These are phyloP conservation scores for Lasioglossum pauxillum DNA, from an alignment of 2,888 invertebrate species.

Conservation along the genomic window DNA sequence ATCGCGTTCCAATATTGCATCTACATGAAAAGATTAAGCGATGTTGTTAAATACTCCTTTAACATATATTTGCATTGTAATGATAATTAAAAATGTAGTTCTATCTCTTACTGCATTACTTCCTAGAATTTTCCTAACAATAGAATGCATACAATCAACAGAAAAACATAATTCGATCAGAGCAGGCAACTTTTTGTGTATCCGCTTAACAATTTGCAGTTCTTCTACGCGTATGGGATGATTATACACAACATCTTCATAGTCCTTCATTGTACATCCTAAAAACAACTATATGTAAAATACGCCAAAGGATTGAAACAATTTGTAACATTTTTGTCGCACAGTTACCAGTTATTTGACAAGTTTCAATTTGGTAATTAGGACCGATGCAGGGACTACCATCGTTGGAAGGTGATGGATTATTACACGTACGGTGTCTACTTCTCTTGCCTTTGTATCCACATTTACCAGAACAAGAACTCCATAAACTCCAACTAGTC, in stretches of 20 bases:
- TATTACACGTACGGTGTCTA: constrained; percentile 84
- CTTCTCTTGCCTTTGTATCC: constrained; percentile 84
- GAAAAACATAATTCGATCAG: constrained; percentile 85
- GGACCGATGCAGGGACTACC: constrained; percentile 84
- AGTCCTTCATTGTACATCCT: constrained; percentile 84
- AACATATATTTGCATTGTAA: background rate
- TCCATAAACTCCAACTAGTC: constrained; percentile 85
- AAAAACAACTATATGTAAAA: constrained; percentile 67
- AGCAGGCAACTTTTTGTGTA: constrained; percentile 83
- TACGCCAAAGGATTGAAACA: background rate
- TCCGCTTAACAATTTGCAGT: constrained; percentile 79
- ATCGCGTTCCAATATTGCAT: constrained; percentile 85
- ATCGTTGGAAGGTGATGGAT: constrained; percentile 84
- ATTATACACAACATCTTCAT: constrained; percentile 81
- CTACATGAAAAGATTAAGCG: constrained; percentile 52
- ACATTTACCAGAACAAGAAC: constrained; percentile 85
- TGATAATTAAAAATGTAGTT: background rate
- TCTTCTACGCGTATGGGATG: constrained; percentile 83
- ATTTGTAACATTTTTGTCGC: background rate
- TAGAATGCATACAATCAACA: constrained; percentile 85
- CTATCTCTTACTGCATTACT: constrained; percentile 84
- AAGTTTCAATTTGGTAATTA: constrained; percentile 83
- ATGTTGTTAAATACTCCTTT: background rate
- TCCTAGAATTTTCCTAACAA: constrained; percentile 84
- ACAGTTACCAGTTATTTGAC: constrained; percentile 79